Conservation (phyloP, 1,140 invertebrate species). For the Ectropis grisescens region DNA sequence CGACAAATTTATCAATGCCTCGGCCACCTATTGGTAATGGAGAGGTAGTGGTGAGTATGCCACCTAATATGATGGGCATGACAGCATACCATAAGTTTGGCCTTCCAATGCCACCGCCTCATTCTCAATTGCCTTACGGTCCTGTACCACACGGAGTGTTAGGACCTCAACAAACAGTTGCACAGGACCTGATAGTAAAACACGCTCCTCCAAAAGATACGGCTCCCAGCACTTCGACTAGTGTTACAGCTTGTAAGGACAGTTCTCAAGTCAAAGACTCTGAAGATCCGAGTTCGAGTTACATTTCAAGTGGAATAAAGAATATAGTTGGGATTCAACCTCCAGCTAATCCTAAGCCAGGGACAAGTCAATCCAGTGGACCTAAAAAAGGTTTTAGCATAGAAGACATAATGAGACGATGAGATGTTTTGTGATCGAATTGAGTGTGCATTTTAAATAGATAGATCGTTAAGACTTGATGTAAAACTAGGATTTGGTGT, state of each 20-base stretch:
- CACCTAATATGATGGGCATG: conserved; percentile 50
- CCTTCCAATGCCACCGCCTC: conserved; percentile 58
- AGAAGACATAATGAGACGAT: conserved; percentile 81
- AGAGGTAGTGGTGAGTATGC: conserved; percentile 47
- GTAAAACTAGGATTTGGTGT: no score
- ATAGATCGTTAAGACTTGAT: no score
- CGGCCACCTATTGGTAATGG: conserved; percentile 32
- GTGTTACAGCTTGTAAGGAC: conserved; percentile 47
- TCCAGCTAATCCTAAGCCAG: conserved; percentile 55
- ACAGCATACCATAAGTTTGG: conserved; percentile 62
- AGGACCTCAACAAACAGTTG: conserved; percentile 59
- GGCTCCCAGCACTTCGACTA: conserved; percentile 45
- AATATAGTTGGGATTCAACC: conserved; percentile 67
- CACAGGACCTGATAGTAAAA: conserved; percentile 67
- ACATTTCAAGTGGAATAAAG: conserved; percentile 57
- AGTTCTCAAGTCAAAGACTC: conserved; percentile 29
- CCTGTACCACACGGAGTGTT: conserved; percentile 42
- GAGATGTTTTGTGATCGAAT: no score
- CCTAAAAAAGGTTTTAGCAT: conserved; percentile 79
- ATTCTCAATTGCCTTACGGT: conserved; percentile 54
- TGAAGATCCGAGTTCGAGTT: conserved; percentile 37
- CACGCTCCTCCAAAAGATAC: conserved; percentile 60
- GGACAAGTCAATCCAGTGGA: conserved; percentile 60
- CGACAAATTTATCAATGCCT: conserved; percentile 65
- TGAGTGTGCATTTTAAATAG: no score